Evolutionary conservation across 2,888 invertebrate species (phyloP).

Genomic region (Synergus laeviventris): DNA sequence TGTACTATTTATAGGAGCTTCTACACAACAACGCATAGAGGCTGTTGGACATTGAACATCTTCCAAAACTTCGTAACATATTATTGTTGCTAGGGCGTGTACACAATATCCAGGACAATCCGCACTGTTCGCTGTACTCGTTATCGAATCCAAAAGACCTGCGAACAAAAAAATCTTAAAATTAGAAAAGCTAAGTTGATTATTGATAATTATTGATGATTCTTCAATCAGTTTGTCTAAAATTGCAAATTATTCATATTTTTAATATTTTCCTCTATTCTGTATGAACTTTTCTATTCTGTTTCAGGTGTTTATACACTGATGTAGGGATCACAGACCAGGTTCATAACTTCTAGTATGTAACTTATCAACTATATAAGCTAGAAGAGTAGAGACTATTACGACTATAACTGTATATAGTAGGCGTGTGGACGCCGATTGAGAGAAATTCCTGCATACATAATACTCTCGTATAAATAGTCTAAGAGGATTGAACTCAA

Average conservation of each 20-base stretch:
- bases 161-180: conserved; percentile 55
- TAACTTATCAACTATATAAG: background rate
- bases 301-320: background rate
- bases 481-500: conserved; percentile 16
- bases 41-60: conserved; percentile 88
- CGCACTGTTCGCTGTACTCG: conserved; percentile 89
- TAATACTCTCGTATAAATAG: conserved; percentile 57
- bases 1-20: conserved; percentile 81
- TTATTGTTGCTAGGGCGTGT: conserved; percentile 89
- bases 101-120: conserved; percentile 94
- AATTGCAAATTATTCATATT: background rate
- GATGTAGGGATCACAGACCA: background rate
- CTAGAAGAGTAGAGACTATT: background rate
- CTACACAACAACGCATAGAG: conserved; percentile 91
- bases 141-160: conserved; percentile 91
- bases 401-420: conserved; percentile 36
- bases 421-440: conserved; percentile 45
- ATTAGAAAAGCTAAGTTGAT: background rate
- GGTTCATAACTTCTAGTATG: conserved; percentile 1
- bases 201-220: too few species aligned
- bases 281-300: conserved; percentile 18
- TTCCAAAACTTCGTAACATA: conserved; percentile 90
- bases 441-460: conserved; percentile 72
- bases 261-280: background rate
- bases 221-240: background rate